Evolutionary conservation across 2,113 vertebrate genomes (phyloP).

Genomic region (Cathartes aura): DNA sequence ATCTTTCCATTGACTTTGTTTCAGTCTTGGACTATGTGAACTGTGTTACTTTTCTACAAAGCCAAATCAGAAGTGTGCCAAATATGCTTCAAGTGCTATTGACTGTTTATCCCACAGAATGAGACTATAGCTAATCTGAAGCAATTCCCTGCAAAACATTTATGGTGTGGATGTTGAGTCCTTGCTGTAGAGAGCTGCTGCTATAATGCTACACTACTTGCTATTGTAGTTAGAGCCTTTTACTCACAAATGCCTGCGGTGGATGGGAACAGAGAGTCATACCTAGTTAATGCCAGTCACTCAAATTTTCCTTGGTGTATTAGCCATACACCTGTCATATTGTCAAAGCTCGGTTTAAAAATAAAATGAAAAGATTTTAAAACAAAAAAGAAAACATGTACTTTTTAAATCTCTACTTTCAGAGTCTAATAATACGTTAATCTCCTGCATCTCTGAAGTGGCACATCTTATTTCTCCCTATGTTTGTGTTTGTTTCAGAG

Average conservation of each 20-base stretch:
- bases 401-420: not conserved
- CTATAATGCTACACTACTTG: not conserved
- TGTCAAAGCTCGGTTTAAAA: not conserved
- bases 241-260: not conserved
- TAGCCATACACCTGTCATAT: not conserved
- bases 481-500: not conserved
- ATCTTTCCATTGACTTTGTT: not conserved
- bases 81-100: not conserved
- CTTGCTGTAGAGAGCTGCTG: not conserved
- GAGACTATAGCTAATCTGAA: not conserved
- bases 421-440: not conserved
- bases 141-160: not conserved
- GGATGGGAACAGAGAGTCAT: not conserved
- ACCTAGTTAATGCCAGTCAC: not conserved
- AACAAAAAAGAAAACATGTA: not conserved
- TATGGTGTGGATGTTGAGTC: not conserved
- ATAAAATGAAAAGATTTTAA: not conserved
- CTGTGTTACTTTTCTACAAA: not conserved
- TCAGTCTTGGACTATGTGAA: not conserved
- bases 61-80: not conserved
- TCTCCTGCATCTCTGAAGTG: not conserved
- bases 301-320: not conserved
- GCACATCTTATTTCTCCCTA: not conserved
- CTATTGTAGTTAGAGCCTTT: not conserved
- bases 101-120: not conserved